A percentile compares a stretch with the other conserved stretches of the same genome.
phyloP scores from a whole-genome alignment of 1,140 invertebrate species.

The Drosophila watanabei region DNA sequence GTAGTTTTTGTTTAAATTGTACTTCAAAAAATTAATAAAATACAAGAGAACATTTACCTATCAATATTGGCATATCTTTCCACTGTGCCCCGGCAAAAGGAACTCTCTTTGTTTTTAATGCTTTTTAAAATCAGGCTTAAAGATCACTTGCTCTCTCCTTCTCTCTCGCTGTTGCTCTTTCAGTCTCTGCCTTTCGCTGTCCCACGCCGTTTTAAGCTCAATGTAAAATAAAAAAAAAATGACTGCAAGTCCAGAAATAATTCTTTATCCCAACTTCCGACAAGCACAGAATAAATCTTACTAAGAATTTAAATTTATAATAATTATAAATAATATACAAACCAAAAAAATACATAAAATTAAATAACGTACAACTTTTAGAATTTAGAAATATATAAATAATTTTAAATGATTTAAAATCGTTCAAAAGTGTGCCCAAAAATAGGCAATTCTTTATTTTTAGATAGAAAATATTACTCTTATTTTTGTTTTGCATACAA shows the following conservation, averaged over 20 bases:
- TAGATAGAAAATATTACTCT: background rate
- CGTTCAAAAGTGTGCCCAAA: background rate
- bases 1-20: background rate
- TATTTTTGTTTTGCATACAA: background rate
- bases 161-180: background rate
- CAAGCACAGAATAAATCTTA: constrained; percentile 1
- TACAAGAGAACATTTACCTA: background rate
- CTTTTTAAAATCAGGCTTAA: constrained; percentile 24
- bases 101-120: constrained; percentile 27
- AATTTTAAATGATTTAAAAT: background rate
- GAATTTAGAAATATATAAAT: background rate
- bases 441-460: background rate
- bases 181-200: constrained; percentile 1
- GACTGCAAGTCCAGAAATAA: constrained; percentile 7
- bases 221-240: constrained; percentile 7
- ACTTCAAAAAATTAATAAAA: background rate
- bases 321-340: background rate
- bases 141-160: constrained; percentile 24
- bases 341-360: background rate
- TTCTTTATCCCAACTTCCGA: background rate
- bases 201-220: constrained; percentile 1
- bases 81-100: constrained; percentile 13
- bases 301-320: background rate
- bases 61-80: background rate
- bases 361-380: background rate